phyloP scores from a whole-genome alignment of 2,888 invertebrate genomes.

The Lithodes maja region DNA sequence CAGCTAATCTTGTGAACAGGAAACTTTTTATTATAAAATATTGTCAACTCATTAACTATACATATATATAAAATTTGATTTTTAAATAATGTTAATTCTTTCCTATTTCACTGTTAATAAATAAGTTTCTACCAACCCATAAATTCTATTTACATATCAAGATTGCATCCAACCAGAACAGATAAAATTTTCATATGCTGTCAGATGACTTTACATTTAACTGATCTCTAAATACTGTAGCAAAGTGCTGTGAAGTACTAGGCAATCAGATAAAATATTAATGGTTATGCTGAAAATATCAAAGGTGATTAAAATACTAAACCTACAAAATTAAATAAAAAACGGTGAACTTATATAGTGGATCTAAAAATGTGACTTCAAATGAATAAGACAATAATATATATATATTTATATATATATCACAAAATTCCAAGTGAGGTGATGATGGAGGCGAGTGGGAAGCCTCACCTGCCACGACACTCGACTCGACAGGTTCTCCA shows the following conservation, averaged over 20 bases:
- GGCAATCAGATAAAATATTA: neutral
- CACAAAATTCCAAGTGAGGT: neutral
- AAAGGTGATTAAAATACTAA: conserved; percentile 16
- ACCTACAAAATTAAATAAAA: conserved; percentile 22
- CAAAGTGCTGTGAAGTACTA: neutral
- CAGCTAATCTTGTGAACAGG: neutral
- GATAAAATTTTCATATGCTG: neutral
- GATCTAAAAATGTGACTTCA: neutral
- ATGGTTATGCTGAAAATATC: conserved; percentile 19
- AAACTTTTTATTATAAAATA: neutral
- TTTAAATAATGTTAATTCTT: too few species aligned
- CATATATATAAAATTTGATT: neutral
- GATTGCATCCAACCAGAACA: neutral
- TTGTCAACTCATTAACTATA: neutral
- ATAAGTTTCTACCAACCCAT: neutral
- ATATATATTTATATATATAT: neutral
- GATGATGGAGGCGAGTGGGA: neutral
- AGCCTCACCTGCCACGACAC: conserved; percentile 96
- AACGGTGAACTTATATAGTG: neutral
- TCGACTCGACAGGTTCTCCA: conserved; percentile 97
- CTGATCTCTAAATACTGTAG: neutral
- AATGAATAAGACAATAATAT: conserved; percentile 13
- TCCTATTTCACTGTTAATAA: too few species aligned
- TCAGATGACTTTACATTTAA: neutral
- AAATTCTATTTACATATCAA: neutral